Evolutionary conservation across 1,140 invertebrate genomes (phyloP).

Genomic region (Euwallacea fornicatus): DNA sequence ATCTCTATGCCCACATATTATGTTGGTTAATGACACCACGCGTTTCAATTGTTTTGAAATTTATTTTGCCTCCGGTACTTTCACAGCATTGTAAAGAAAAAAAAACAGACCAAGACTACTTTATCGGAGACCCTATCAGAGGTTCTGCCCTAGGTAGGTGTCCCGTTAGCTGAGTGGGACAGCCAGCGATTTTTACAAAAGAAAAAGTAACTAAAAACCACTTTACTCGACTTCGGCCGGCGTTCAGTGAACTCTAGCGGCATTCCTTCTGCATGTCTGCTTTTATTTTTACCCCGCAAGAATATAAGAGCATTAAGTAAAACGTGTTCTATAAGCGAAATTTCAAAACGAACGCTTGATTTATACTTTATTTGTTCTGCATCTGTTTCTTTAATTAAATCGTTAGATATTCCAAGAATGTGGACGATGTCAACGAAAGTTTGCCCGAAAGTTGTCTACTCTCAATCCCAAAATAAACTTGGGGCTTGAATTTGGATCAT

Average conservation of each 20-base stretch:
- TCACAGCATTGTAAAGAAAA: background rate
- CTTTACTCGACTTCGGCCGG: conserved; percentile 13
- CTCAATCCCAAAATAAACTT: too few relatives aligned
- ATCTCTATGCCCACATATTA: background rate
- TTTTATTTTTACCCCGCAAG: conserved; percentile 23
- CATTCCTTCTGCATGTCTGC: conserved; percentile 20
- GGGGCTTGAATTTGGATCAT: too few relatives aligned
- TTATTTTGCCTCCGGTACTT: background rate
- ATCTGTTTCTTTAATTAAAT: conserved; percentile 16
- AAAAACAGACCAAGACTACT: too few relatives aligned
- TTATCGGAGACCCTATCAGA: background rate
- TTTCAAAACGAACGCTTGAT: conserved; percentile 9
- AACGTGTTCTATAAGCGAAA: conserved; percentile 18
- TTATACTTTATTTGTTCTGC: conserved; percentile 2
- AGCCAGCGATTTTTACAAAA: background rate
- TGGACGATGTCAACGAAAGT: too few relatives aligned
- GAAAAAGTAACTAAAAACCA: conserved; percentile 16
- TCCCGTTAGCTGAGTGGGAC: conserved; percentile 2
- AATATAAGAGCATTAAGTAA: conserved; percentile 20
- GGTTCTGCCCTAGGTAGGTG: background rate
- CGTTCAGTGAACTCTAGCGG: conserved; percentile 24
- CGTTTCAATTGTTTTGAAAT: conserved; percentile 1
- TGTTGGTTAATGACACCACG: background rate
- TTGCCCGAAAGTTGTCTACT: too few relatives aligned
- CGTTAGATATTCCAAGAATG: background rate